phyloP scores from a whole-genome alignment of 35 echinoderm and acorn worm species.

The Strongylocentrotus purpuratus region DNA sequence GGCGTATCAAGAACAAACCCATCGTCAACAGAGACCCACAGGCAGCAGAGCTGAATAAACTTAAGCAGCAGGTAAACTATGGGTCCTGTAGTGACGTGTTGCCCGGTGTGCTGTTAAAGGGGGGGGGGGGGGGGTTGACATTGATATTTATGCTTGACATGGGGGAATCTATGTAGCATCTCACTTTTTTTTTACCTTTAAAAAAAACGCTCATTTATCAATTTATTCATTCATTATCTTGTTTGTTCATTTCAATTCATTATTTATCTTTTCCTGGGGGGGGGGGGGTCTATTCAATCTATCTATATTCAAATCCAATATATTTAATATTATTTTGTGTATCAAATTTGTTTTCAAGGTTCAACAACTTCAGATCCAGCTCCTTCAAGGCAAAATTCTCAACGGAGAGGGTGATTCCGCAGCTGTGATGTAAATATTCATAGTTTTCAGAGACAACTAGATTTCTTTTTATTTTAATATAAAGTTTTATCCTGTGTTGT shows the following conservation, averaged over 20 bases:
- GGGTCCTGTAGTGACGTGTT: not conserved
- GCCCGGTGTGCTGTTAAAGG: too few species aligned
- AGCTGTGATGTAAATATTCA: constrained; percentile 24
- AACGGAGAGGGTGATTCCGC: constrained; percentile 31
- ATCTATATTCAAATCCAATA: not conserved
- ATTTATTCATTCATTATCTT: too few species aligned
- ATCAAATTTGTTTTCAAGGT: constrained; percentile 51
- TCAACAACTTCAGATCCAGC: constrained; percentile 84
- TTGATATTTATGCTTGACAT: too few species aligned
- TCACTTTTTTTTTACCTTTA: too few species aligned
- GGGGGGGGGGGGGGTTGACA: too few species aligned
- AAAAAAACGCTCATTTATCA: too few species aligned
- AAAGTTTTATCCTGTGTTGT: too few species aligned
- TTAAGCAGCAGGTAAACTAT: constrained; percentile 75
- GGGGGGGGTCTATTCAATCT: too few species aligned
- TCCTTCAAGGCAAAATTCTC: constrained; percentile 54
- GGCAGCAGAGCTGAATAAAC: constrained; percentile 76
- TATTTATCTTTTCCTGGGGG: too few species aligned
- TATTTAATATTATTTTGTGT: not conserved
- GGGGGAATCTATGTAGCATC: too few species aligned
- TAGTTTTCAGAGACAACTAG: not conserved
- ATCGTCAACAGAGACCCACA: constrained; percentile 91
- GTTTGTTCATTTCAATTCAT: too few species aligned
- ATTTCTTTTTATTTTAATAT: too few species aligned
- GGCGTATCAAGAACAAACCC: constrained; percentile 95